Base-by-base conservation (phyloP, 1,140 invertebrate species). In the Zaprionus taronus region DNA sequence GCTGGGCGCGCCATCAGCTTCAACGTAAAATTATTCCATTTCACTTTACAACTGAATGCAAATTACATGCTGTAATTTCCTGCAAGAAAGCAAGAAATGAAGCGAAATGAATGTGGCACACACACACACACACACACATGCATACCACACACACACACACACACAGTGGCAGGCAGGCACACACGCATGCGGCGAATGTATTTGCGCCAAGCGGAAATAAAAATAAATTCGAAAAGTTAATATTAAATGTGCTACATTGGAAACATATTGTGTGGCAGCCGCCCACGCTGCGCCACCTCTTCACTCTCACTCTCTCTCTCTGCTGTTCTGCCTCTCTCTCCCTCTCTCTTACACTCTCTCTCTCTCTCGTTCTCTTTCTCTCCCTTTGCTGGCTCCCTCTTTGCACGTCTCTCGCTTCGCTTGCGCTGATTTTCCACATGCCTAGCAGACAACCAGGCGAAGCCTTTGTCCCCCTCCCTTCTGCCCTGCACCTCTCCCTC, bases 171-270 rank as follows among this genome's bases (percentile, higher is more conserved):
- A 34, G 31, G 22, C 38, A 69, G 38, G 56, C 31, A 74, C 49
- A 69, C 38, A 68, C 57, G 34, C 58, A 63, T 56, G 41, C 70
- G 63, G 62, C 63, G 66, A 70, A 77, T 80, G 68, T 85, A 86
- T 86, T 85, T 76, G 83, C 76, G 79, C 76, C 83, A 75, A 67
- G 79, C 84, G 84, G 84, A 89, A 89, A 89, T 89, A 89, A 89
- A 89, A 89, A 89, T 89, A 90, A 89, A 89, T 89, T 89, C 85
- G 85, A 90, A 89, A 89, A 89, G 84, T 89, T 89, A 89, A 89
- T 89, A 89, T 89, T 89, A 90, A 89, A 89, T 89, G 84, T 81
- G 84, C 85, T 83, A 90, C 84, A 90, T 90, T 90, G 85, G 84
- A 87, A 87, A 89, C 84, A 87, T 87, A 87, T 87, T 77, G 75